Conservation (phyloP, 2,888 invertebrate genomes). For the Sarcophaga rosellei region DNA sequence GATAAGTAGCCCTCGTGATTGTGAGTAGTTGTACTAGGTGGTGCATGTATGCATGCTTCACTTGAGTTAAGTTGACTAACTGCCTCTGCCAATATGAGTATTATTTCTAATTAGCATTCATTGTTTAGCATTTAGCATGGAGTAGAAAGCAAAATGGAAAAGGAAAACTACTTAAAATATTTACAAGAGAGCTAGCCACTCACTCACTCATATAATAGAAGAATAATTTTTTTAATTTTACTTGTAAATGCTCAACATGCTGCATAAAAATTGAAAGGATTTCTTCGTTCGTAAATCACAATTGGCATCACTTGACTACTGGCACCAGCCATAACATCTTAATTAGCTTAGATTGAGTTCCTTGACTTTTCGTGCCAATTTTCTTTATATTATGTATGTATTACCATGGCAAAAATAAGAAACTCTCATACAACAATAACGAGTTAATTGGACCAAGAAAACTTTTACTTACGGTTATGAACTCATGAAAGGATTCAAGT, state of each 20-base stretch:
- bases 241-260: background rate
- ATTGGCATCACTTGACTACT: background rate
- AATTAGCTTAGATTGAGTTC: slow-evolving; percentile 1
- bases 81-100: background rate
- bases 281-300: background rate
- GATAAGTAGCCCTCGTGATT: slow-evolving; percentile 26
- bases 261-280: slow-evolving; percentile 1
- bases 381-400: background rate
- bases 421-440: background rate
- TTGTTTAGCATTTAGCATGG: slow-evolving; percentile 9
- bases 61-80: background rate
- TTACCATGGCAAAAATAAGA: background rate
- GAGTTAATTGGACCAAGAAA: background rate
- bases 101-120: slow-evolving; percentile 46
- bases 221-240: too few species aligned
- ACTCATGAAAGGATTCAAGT: too few species aligned
- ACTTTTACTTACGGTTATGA: too few species aligned
- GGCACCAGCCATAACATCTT: slow-evolving; percentile 3
- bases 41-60: background rate
- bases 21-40: background rate
- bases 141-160: background rate
- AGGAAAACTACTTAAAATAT: background rate
- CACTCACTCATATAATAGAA: too few species aligned
- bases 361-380: slow-evolving; percentile 15
- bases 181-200: background rate